These are phyloP conservation scores for Didymodactylos carnosus DNA, from an alignment of 2,888 invertebrate genomes.

Conservation along the genomic window DNA sequence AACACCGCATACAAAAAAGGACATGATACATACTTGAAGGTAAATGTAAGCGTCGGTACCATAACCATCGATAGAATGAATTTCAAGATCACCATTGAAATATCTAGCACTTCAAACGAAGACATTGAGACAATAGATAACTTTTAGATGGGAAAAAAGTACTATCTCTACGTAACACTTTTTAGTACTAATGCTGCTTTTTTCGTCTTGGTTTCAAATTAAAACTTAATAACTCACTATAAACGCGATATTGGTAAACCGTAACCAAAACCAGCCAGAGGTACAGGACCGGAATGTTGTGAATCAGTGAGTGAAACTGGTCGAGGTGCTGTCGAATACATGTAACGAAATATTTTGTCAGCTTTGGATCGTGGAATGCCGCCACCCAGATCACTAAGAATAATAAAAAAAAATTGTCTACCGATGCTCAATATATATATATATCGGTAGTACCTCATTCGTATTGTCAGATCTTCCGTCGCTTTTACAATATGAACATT, in stretches of 20 bases:
- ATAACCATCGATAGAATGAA: constrained; percentile 80
- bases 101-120: constrained; percentile 56
- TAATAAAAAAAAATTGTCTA: constrained; percentile 82
- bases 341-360: constrained; percentile 86
- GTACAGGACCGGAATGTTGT: constrained; percentile 63
- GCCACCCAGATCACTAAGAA: constrained; percentile 87
- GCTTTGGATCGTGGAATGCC: constrained; percentile 57
- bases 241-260: constrained; percentile 50
- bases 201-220: no score
- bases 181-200: no score
- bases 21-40: constrained; percentile 52
- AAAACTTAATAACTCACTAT: not conserved
- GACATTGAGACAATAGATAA: not conserved
- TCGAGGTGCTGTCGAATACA: constrained; percentile 74
- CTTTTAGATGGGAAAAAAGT: no score
- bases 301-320: constrained; percentile 4
- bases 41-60: constrained; percentile 92
- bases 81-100: constrained; percentile 81
- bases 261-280: constrained; percentile 72
- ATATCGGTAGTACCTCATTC: not conserved
- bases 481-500: not conserved
- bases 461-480: not conserved
- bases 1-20: not conserved
- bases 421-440: constrained; percentile 72
- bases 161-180: no score